A percentile compares a stretch with the other conserved stretches of the same genome.
These are phyloP conservation scores for Chelonia mydas DNA, from an alignment of 2,797 vertebrate species.

Conservation along the genomic window DNA sequence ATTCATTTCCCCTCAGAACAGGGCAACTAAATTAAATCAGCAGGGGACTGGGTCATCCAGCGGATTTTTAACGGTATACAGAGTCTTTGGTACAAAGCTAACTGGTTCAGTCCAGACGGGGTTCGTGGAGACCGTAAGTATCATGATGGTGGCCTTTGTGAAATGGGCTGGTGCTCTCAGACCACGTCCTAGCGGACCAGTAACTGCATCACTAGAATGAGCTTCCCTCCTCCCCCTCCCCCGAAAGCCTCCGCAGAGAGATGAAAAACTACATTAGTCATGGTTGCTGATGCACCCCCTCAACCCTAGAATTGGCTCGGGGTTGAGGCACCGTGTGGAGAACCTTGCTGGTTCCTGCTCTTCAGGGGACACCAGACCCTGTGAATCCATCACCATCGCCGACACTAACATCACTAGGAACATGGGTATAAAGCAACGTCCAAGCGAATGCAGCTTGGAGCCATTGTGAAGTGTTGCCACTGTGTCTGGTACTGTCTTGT, in stretches of 20 bases:
- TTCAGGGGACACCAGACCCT: background rate
- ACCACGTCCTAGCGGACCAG: background rate
- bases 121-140: rapidly evolving
- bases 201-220: background rate
- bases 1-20: background rate
- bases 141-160: background rate
- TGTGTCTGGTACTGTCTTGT: background rate
- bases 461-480: background rate
- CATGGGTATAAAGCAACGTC: background rate
- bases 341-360: background rate
- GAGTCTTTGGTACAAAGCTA: background rate
- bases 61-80: background rate
- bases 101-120: background rate
- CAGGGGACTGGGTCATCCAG: background rate
- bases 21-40: rapidly evolving
- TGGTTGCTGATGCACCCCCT: background rate
- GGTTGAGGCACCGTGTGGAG: background rate
- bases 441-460: background rate
- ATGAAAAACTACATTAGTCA: background rate
- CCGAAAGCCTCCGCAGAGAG: background rate
- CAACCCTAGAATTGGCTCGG: background rate
- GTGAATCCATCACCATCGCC: background rate
- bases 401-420: background rate
- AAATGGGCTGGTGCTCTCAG: background rate
- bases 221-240: background rate